Evolutionary conservation across 2,888 invertebrate genomes (phyloP).

Genomic region (Zaprionus lineosus): DNA sequence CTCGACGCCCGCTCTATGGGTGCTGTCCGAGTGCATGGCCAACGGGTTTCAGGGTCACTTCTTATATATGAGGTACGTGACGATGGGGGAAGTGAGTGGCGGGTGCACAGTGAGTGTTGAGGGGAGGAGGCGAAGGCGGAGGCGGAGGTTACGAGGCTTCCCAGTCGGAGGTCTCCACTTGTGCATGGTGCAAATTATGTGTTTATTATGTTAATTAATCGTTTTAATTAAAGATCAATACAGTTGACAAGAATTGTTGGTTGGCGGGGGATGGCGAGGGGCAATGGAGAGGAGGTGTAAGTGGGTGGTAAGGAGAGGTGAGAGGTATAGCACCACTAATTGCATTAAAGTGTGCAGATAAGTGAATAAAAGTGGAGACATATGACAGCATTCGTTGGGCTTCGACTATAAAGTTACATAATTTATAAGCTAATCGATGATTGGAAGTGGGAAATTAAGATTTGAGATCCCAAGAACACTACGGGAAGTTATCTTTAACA

Average conservation of each 20-base stretch:
- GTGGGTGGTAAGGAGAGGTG: not conserved
- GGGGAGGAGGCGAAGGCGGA: too few species aligned
- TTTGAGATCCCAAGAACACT: too few species aligned
- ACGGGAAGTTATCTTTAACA: too few species aligned
- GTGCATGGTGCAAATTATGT: slow-evolving; percentile 58
- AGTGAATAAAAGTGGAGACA: slow-evolving; percentile 11
- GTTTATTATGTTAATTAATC: slow-evolving; percentile 72
- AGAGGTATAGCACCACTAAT: too few species aligned
- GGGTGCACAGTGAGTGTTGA: too few species aligned
- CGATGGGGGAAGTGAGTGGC: too few species aligned
- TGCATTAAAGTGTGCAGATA: slow-evolving; percentile 27
- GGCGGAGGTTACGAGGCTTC: too few species aligned
- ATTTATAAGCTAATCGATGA: not conserved
- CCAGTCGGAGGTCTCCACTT: slow-evolving; percentile 58
- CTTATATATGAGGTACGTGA: slow-evolving; percentile 57
- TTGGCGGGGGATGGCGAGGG: not conserved
- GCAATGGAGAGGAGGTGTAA: not conserved
- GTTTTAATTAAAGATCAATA: slow-evolving; percentile 72
- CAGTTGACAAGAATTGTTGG: slow-evolving; percentile 34
- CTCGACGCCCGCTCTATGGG: slow-evolving; percentile 2
- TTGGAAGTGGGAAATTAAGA: too few species aligned
- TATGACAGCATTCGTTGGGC: slow-evolving; percentile 22
- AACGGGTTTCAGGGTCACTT: slow-evolving; percentile 48
- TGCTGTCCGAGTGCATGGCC: slow-evolving; percentile 34
- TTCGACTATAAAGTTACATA: not conserved